Evolutionary conservation across 2,888 invertebrate species (phyloP).

Genomic region (Craniophora ligustri): DNA sequence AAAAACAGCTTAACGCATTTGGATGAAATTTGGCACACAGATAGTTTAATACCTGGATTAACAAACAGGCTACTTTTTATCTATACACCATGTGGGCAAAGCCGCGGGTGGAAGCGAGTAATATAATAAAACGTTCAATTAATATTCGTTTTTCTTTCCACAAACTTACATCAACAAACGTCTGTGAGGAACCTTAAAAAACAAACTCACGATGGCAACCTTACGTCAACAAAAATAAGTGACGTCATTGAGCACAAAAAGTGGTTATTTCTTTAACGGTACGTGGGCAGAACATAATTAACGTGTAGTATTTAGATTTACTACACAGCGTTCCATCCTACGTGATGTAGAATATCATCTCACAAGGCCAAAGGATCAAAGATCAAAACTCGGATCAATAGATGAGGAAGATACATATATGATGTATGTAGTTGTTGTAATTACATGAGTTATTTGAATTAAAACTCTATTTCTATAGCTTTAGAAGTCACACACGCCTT

Average conservation of each 20-base stretch:
- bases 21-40: too few relatives aligned
- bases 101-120: too few relatives aligned
- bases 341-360: conserved; percentile 7
- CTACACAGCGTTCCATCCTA: conserved; percentile 18
- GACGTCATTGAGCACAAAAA: conserved; percentile 26
- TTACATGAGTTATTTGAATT: neutral
- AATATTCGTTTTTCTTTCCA: too few relatives aligned
- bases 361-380: neutral
- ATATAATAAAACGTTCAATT: too few relatives aligned
- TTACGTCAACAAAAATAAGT: conserved; percentile 14
- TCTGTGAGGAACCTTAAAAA: neutral
- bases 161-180: too few relatives aligned
- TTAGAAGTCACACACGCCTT: neutral
- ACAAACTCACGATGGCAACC: neutral
- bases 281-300: conserved; percentile 30
- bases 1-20: too few relatives aligned
- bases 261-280: neutral
- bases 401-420: neutral
- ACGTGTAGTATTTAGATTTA: conserved; percentile 16
- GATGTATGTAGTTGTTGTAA: neutral
- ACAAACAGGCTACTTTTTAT: too few relatives aligned
- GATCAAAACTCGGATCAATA: neutral
- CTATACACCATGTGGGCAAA: too few relatives aligned
- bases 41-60: too few relatives aligned
- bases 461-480: neutral